Base-by-base conservation (phyloP, 2,888 invertebrate species). In the Philereme vetulata region DNA sequence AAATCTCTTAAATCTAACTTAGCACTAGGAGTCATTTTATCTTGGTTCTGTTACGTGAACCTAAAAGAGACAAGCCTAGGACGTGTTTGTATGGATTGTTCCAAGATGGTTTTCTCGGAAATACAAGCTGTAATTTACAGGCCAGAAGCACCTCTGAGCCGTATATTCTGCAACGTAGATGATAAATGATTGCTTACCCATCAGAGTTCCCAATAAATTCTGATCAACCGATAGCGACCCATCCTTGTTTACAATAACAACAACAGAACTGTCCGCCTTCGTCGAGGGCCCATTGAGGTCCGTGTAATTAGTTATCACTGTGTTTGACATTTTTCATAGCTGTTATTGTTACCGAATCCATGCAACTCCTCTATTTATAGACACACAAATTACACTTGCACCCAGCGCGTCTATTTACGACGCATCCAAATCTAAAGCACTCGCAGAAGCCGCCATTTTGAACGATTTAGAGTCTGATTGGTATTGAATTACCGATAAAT, bases 201-300 rank as follows among this genome's bases (percentile, higher is more conserved):
- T 94, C 68, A 96, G 93, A 73, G 94, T 95, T 75, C 96, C 95
- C 64, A 97, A 93, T 71, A 96, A 95, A 75, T 95, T 95, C 79
- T 95, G 95, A 86, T 97, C 97, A 45, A 96, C 95, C 63, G 96
- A 95, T 66, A 97, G 93, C 64, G 95, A 95, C 73, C 97, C 97
- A 94, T 97, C 97, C 89, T 96, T 96, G 82, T 96, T 96, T 82
- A 97, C 96, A 82, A 97, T 95, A 84, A 97, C 95, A 76, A 96
- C 95, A 81, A 97, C 94, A 78, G 95, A 94, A 80, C 95, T 95
- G 86, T 95, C 95, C 72, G 93, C 90, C 80, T 92, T 92, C 48
- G 90, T 84, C 9, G 92, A 89, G 65, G 92, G 91, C 69, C 93
- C 93, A 74, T 92, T 92, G 11, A 92, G 82, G 79, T 93, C 92